Base-by-base conservation (phyloP, 2,888 invertebrate species). In the Acrocyrtus sp. region DNA sequence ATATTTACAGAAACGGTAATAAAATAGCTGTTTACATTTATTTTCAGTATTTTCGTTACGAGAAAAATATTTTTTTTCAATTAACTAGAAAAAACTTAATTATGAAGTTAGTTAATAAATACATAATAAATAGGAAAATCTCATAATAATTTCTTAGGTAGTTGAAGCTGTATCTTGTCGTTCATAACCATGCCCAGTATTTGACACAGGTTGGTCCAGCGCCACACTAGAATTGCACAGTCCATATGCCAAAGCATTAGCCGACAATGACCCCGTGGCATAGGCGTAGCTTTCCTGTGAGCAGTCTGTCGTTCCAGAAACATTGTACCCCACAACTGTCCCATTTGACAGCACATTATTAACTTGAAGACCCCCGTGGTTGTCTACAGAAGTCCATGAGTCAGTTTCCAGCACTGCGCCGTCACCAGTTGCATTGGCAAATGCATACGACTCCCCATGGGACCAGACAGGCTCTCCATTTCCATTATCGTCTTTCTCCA, bases 361-460 rank as follows among this genome's bases (percentile, higher is more conserved):
- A 1, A 72, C 72, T 15, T 72, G 65, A 4, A 66, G 53, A 0
- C 72, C 72, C 21, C 72, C 72, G 22, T 72, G 53, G 41, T 72
- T 72, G 41, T 72, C 53, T 2, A 72, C 53, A 10, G 53, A 21
- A 3, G 53, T 48, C 72, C 72, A 72, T 2, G 72, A 63, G 24
- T 65, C 57, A 0, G 70, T 70, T 50, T 63, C 50, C 10, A 72
- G 56, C 15, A 50, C 26, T 1, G 58, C 2, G 3, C 56, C 58
- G 0, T 22, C 45, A 0, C 72, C 72, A n/a, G 34, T 26, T 0
- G 72, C 72, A 24, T 8, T 45, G 12, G 65, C 72, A 22, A n/a
- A 2, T 5, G 65, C 45, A 17, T 26, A 47, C 3, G 72, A 58
- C 21, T 65, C 60, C 47, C 63, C 72, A 15, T 72, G 53, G 8